Percentiles rank a stretch among this genome's conserved stretches.
Conservation (phyloP, 2,113 vertebrate genomes). For the Reinhardtius hippoglossoides region DNA sequence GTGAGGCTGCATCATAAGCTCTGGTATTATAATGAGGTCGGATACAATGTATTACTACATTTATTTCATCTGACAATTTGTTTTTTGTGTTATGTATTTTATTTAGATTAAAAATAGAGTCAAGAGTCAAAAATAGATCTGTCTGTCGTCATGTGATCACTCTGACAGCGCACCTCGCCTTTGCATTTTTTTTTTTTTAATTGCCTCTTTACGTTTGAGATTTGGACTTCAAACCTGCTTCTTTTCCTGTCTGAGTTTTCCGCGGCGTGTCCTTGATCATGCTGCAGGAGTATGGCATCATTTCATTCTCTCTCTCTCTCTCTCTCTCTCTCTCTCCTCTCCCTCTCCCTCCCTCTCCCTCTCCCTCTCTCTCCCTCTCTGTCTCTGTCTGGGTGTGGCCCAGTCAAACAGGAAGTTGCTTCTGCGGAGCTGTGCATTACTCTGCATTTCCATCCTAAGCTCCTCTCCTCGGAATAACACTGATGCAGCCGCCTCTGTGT, state of each 20-base stretch:
- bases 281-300: slow-evolving; percentile 17
- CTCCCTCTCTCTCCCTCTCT: not conserved
- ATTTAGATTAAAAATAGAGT: not conserved
- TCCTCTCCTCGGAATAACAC: slow-evolving; percentile 37
- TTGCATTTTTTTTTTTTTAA: slow-evolving; percentile 37
- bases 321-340: no score
- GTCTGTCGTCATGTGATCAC: not conserved
- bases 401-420: slow-evolving; percentile 58
- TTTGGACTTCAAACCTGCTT: slow-evolving; percentile 6
- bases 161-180: slow-evolving; percentile 13
- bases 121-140: not conserved
- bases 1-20: slow-evolving; percentile 33
- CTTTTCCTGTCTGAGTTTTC: slow-evolving; percentile 6
- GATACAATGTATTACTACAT: slow-evolving; percentile 34
- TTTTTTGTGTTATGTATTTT: slow-evolving; percentile 5
- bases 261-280: not conserved
- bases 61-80: slow-evolving; percentile 26
- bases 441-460: slow-evolving; percentile 53
- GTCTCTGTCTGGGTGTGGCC: slow-evolving; percentile 45
- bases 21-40: slow-evolving; percentile 15
- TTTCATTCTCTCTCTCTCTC: slow-evolving; percentile 1
- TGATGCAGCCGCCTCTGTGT: slow-evolving; percentile 43
- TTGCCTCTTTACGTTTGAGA: not conserved
- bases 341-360: not conserved
- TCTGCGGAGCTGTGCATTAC: slow-evolving; percentile 48